phyloP scores from a whole-genome alignment of 1,140 invertebrate genomes.

The Temnothorax longispinosus region DNA sequence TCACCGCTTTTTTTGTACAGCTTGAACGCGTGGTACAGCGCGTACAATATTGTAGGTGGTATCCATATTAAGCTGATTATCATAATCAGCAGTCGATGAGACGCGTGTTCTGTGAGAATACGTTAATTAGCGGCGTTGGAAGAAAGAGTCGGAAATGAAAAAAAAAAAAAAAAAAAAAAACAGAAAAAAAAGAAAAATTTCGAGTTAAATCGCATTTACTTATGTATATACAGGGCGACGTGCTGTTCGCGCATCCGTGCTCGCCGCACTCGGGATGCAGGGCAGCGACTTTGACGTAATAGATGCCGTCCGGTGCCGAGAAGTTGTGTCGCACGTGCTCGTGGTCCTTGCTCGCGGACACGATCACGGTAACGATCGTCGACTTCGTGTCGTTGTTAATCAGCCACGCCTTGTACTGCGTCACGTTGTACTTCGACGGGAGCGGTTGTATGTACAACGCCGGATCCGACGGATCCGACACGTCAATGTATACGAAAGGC shows the following conservation, averaged over 20 bases:
- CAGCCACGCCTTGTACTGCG: conserved; percentile 79
- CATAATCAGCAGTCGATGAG: conserved; percentile 81
- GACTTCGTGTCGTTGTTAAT: conserved; percentile 77
- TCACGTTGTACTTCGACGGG: conserved; percentile 78
- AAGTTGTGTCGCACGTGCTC: conserved; percentile 73
- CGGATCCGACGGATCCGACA: conserved; percentile 74
- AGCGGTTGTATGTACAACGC: conserved; percentile 79
- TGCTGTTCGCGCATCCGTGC: conserved; percentile 80
- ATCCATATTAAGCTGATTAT: conserved; percentile 84
- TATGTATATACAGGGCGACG: conserved; percentile 80
- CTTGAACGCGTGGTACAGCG: conserved; percentile 80
- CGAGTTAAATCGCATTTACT: conserved; percentile 71
- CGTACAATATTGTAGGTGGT: conserved; percentile 81
- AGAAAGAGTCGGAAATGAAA: not conserved
- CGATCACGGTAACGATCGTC: conserved; percentile 1
- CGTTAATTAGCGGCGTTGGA: not conserved
- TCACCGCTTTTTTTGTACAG: conserved; percentile 77
- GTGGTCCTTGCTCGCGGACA: conserved; percentile 45
- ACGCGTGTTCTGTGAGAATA: conserved; percentile 75
- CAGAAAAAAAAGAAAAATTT: not conserved
- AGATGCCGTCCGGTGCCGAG: conserved; percentile 72
- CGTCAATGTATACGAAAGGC: conserved; percentile 81
- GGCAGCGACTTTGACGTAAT: conserved; percentile 82
- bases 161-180: not conserved
- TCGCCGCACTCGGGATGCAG: conserved; percentile 78